A percentile compares a stretch with the other conserved stretches of the same genome.
Conservation (phyloP, 1,140 invertebrate species). For the Aculops lycopersici region DNA sequence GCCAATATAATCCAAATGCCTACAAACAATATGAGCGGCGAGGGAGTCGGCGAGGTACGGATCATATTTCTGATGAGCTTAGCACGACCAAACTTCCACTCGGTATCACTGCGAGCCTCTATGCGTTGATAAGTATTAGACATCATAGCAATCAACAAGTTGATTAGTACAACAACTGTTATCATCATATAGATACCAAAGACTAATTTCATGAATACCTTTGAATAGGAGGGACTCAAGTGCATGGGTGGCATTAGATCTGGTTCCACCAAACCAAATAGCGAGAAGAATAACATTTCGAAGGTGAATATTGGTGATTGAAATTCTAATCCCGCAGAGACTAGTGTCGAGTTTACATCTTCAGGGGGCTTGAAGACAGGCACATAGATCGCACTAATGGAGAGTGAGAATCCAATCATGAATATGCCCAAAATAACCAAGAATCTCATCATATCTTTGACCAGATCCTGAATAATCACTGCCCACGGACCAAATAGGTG, state of each 20-base stretch:
- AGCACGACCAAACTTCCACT: conserved; percentile 97
- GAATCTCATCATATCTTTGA: conserved; percentile 54
- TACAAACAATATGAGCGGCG: conserved; percentile 76
- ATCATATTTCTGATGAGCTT: conserved; percentile 97
- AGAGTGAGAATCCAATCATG: conserved; percentile 89
- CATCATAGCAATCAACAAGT: conserved; percentile 98
- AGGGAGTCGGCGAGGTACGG: conserved; percentile 76
- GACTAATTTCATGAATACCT: conserved; percentile 24
- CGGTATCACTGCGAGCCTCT: conserved; percentile 93
- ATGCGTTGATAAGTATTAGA: conserved; percentile 95
- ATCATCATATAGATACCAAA: conserved; percentile 92
- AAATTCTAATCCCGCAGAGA: conserved; percentile 23
- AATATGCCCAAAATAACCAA: conserved; percentile 85
- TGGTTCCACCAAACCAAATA: conserved; percentile 79
- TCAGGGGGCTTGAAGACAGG: conserved; percentile 12
- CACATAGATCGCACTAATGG: conserved; percentile 25
- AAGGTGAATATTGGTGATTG: conserved; percentile 57
- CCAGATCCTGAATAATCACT: conserved; percentile 25
- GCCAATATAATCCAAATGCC: conserved; percentile 14
- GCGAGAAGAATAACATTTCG: conserved; percentile 84
- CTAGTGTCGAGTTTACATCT: conserved; percentile 8
- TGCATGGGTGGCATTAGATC: conserved; percentile 24
- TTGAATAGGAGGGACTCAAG: conserved; percentile 20
- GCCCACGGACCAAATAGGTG: conserved; percentile 92
- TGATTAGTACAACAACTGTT: conserved; percentile 83